phyloP scores from a whole-genome alignment of 1,140 invertebrate species.

The Cotesia vestalis region DNA sequence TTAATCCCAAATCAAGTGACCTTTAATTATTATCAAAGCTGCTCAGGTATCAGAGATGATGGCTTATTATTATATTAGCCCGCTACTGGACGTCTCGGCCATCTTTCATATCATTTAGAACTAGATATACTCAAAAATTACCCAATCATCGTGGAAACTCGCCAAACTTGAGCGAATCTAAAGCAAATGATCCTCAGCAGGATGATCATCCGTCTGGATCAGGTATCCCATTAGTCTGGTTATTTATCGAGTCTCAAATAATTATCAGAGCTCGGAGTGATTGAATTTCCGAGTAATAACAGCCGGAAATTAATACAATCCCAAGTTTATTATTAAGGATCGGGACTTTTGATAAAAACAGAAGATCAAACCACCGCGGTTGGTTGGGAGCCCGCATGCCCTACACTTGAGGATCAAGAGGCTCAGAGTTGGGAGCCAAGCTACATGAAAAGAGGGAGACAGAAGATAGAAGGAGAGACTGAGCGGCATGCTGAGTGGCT shows the following conservation, averaged over 20 bases:
- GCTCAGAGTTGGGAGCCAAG: conserved; percentile 41
- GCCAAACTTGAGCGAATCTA: too few relatives aligned
- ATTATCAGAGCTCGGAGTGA: too few relatives aligned
- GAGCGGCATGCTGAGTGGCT: conserved; percentile 43
- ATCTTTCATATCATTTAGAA: too few relatives aligned
- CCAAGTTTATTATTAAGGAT: too few relatives aligned
- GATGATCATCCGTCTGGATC: too few relatives aligned
- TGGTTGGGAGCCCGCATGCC: conserved; percentile 41
- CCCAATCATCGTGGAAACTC: neutral
- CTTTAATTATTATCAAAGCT: neutral
- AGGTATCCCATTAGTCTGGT: too few relatives aligned
- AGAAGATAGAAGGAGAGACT: conserved; percentile 31
- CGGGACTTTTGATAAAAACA: conserved; percentile 13
- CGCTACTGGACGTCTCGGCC: neutral
- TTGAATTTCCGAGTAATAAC: neutral
- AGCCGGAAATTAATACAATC: too few relatives aligned
- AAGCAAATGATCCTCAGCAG: too few relatives aligned
- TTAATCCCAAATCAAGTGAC: neutral
- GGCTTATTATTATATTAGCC: neutral
- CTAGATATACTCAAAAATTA: too few relatives aligned
- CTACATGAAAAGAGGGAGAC: conserved; percentile 25
- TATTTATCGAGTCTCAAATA: too few relatives aligned
- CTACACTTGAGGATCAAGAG: neutral
- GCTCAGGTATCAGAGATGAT: conserved; percentile 2
- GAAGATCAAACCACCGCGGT: conserved; percentile 48